Percentiles rank a stretch among this genome's conserved stretches.
phyloP scores from a whole-genome alignment of 1,140 invertebrate species.

The Neoseiulus cucumeris region DNA sequence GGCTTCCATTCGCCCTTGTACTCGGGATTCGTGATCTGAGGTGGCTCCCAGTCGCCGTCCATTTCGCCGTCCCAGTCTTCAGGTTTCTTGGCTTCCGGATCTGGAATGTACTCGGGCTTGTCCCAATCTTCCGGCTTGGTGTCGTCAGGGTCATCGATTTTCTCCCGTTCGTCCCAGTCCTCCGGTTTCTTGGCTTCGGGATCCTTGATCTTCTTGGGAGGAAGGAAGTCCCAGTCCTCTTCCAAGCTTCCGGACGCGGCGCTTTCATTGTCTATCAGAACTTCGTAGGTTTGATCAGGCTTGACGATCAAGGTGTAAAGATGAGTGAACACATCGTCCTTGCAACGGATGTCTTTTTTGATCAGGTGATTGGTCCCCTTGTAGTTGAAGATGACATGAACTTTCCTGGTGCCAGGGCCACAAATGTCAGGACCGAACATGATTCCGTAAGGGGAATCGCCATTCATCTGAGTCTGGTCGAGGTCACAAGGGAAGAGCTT shows the following conservation, averaged over 20 bases:
- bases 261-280: conserved; percentile 93
- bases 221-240: conserved; percentile 89
- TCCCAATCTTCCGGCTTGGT: conserved; percentile 70
- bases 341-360: conserved; percentile 58
- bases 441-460: conserved; percentile 81
- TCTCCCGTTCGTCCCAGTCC: conserved; percentile 84
- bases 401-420: conserved; percentile 93
- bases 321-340: conserved; percentile 94
- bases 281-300: conserved; percentile 90
- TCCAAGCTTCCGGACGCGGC: conserved; percentile 86
- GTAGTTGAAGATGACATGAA: conserved; percentile 97
- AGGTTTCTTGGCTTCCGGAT: conserved; percentile 90
- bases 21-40: conserved; percentile 49
- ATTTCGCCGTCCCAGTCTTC: conserved; percentile 99
- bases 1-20: conserved; percentile 71
- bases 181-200: conserved; percentile 80
- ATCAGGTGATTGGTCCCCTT: conserved; percentile 93
- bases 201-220: conserved; percentile 89
- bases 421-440: conserved; percentile 99
- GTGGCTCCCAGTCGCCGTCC: conserved; percentile 93
- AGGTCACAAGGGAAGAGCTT: conserved; percentile 84
- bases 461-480: conserved; percentile 79
- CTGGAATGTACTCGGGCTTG: conserved; percentile 90
- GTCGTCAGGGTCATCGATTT: conserved; percentile 88
- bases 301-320: conserved; percentile 88